Evolutionary conservation across 2,888 invertebrate species (phyloP), one percentile per base, ranked within the genome.

Genomic region (Fragum whitleyi): DNA sequence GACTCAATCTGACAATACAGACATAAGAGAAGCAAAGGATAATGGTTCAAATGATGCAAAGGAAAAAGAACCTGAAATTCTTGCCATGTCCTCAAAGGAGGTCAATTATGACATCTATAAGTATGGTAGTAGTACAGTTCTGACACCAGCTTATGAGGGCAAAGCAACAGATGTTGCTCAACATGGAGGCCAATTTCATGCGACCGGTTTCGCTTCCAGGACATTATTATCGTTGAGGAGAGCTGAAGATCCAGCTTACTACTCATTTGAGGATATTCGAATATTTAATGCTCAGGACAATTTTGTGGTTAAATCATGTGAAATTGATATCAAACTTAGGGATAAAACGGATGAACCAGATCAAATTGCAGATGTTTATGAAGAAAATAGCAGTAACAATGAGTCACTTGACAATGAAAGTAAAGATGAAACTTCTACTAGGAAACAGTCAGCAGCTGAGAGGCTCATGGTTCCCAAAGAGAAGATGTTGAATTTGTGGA

Each of bases 241-340:
- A 47, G 80, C 80, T 14, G 79, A 84, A 23, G 83, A 79, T 3
- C 68, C 74, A 14, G 16, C 23, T 14, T 2, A 9, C 1, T 65
- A 42, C 23, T 76, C 83, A 11, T 62, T 83, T 71, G 79, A 83
- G n/a, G 83, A 87, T 29, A 68, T 87, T 14, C 82, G 85, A 29
- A 75, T 87, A 29, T 87, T 87, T 51, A 88, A 88, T 75, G 85
- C 88, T n/a, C 88, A 88, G 75, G 89, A 90, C 65, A 87, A 90
- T 68, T 89, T 90, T 82, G 88, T 90, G 9, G 88, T 90, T 19
- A 87, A 88, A 32, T 86, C 87, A 0, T 88, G 88, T 55, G 61
- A 61, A 9, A 79, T 88, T 32, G 75, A 79, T 28, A 62, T 86
- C 9, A 74, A 78, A 21, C 65, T 86, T 5, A 68, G 71, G 36